Evolutionary conservation across 2,888 invertebrate genomes (phyloP).

Genomic region (Idaea dimidiata): DNA sequence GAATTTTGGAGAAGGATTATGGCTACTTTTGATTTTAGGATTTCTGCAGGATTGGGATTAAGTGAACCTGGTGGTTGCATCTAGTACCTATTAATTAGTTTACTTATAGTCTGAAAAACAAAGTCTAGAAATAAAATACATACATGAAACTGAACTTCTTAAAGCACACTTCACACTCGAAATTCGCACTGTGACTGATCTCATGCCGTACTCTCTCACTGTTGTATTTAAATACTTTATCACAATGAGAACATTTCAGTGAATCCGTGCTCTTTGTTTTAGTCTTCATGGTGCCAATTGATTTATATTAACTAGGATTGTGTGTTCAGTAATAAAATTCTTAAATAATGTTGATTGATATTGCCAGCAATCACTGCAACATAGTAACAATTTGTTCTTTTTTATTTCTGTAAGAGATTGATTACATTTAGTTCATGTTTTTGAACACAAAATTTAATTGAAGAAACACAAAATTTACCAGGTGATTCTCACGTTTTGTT

Average conservation of each 20-base stretch:
- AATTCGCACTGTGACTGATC: slow-evolving; percentile 62
- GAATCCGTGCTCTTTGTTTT: not conserved
- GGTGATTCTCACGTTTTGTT: too few relatives aligned
- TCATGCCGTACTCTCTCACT: slow-evolving; percentile 71
- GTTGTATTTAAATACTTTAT: slow-evolving; percentile 64
- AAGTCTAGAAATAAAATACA: slow-evolving; percentile 35
- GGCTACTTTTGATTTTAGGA: too few relatives aligned
- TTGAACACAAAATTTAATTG: not conserved
- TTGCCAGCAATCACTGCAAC: not conserved
- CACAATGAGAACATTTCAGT: slow-evolving; percentile 52
- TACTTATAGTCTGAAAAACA: not conserved
- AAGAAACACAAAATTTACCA: too few relatives aligned
- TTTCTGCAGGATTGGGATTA: too few relatives aligned
- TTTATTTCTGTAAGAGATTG: not conserved
- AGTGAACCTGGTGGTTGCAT: too few relatives aligned
- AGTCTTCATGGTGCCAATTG: not conserved
- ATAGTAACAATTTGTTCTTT: not conserved
- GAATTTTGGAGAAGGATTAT: too few relatives aligned
- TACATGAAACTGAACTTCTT: slow-evolving; percentile 74
- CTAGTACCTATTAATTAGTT: too few relatives aligned
- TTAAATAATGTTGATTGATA: not conserved
- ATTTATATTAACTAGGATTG: not conserved
- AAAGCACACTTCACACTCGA: slow-evolving; percentile 62
- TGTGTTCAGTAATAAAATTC: not conserved
- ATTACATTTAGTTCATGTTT: not conserved